These are phyloP conservation scores for Timema podura DNA, from an alignment of 2,888 invertebrate species.

Conservation along the genomic window DNA sequence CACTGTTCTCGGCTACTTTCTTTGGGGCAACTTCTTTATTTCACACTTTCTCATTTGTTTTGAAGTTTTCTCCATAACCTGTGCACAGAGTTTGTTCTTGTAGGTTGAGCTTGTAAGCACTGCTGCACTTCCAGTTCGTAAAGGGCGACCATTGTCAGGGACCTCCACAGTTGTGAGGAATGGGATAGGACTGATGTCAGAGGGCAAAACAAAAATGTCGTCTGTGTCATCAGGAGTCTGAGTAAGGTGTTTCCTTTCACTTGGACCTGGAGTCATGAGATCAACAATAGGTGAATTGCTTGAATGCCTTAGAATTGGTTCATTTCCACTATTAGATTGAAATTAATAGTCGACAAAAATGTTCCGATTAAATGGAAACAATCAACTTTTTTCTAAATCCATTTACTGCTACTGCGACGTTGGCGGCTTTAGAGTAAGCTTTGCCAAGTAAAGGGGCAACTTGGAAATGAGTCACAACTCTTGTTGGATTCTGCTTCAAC, in stretches of 20 bases:
- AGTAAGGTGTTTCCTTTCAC: too few relatives aligned
- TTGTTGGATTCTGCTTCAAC: background rate
- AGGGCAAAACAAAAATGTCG: too few relatives aligned
- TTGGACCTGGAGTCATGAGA: too few relatives aligned
- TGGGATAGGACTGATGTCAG: too few relatives aligned
- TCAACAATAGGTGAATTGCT: too few relatives aligned
- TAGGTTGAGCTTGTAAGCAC: background rate
- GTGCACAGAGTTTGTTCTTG: background rate
- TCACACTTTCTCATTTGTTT: background rate
- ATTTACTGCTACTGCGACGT: background rate
- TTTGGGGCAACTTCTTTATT: too few relatives aligned
- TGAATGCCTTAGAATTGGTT: too few relatives aligned
- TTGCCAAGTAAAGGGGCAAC: background rate
- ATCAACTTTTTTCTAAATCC: constrained; percentile 3
- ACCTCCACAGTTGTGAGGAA: too few relatives aligned
- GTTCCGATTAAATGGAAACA: constrained; percentile 1
- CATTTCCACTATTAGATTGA: background rate
- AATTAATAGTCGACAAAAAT: background rate
- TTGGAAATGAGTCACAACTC: constrained; percentile 4
- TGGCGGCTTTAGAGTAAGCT: constrained; percentile 14
- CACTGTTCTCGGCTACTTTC: too few relatives aligned
- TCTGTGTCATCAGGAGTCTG: too few relatives aligned
- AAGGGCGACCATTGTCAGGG: background rate
- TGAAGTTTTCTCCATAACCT: background rate
- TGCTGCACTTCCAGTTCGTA: background rate